phyloP scores from a whole-genome alignment of 2,888 invertebrate genomes.

The Helobdella robusta region DNA sequence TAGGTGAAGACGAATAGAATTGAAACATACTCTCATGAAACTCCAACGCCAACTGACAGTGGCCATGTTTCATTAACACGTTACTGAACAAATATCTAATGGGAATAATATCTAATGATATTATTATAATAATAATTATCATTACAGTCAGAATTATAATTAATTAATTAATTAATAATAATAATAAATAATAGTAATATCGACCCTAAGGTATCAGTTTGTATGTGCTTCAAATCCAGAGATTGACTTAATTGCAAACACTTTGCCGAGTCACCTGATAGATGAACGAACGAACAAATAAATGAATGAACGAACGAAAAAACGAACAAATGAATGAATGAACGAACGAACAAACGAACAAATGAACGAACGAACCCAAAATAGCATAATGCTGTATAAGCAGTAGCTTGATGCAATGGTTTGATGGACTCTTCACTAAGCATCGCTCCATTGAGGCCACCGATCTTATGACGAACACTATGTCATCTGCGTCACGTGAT shows the following conservation, averaged over 20 bases:
- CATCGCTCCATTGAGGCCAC: slow-evolving; percentile 65
- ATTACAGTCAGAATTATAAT: too few relatives aligned
- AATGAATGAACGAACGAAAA: too few relatives aligned
- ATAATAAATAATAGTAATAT: slow-evolving; percentile 35
- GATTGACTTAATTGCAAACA: slow-evolving; percentile 65
- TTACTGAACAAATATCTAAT: slow-evolving; percentile 55
- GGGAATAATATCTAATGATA: too few relatives aligned
- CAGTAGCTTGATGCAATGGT: slow-evolving; percentile 77
- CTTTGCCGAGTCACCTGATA: too few relatives aligned
- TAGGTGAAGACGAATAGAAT: too few relatives aligned
- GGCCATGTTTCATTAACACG: slow-evolving; percentile 64
- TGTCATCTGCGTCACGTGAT: too few relatives aligned
- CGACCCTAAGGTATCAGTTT: slow-evolving; percentile 81
- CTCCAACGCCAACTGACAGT: slow-evolving; percentile 64
- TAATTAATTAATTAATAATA: too few relatives aligned
- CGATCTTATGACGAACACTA: slow-evolving; percentile 34
- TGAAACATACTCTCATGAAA: slow-evolving; percentile 58
- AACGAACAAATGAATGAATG: too few relatives aligned
- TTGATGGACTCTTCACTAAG: slow-evolving; percentile 68
- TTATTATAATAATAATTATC: too few relatives aligned
- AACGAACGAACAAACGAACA: too few relatives aligned
- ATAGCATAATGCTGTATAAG: slow-evolving; percentile 64
- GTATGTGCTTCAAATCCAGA: slow-evolving; percentile 83
- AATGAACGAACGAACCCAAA: too few relatives aligned
- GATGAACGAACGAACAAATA: too few relatives aligned